Percentiles rank a stretch among this genome's conserved stretches.
These are phyloP conservation scores for Phalloptychus januarius DNA, from an alignment of 2,797 vertebrate genomes.

Conservation along the genomic window DNA sequence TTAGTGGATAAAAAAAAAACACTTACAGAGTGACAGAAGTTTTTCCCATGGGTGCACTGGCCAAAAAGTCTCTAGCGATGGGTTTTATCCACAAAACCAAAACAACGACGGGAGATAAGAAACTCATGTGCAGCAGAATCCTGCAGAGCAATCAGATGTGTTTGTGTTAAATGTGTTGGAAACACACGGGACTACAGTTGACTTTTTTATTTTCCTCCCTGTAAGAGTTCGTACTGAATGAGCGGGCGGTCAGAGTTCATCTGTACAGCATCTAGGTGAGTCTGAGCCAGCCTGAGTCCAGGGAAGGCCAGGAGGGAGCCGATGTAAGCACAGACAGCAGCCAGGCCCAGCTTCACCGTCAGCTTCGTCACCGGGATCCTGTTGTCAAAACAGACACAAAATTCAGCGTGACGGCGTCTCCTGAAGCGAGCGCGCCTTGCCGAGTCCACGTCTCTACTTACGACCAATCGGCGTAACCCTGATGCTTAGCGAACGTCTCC, in stretches of 20 bases:
- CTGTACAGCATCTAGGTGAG: constrained; percentile 89
- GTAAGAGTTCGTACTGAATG: constrained; percentile 81
- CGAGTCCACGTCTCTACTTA: constrained; percentile 76
- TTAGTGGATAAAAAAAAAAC: neutral
- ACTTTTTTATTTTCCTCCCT: too few species aligned
- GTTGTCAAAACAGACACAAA: constrained; percentile 21
- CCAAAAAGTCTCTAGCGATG: constrained; percentile 90
- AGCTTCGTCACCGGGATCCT: constrained; percentile 90
- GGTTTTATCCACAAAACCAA: constrained; percentile 92
- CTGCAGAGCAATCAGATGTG: constrained; percentile 66
- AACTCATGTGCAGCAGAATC: constrained; percentile 88
- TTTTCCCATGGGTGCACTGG: constrained; percentile 85
- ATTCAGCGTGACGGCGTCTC: neutral
- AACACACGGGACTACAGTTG: neutral
- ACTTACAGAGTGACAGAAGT: constrained; percentile 86
- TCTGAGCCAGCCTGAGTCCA: constrained; percentile 93
- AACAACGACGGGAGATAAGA: constrained; percentile 89
- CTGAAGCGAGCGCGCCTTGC: neutral
- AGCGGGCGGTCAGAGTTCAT: constrained; percentile 84
- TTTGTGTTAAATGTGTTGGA: neutral
- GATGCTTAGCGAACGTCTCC: constrained; percentile 85
- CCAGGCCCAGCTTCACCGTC: constrained; percentile 86
- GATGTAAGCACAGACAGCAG: constrained; percentile 86
- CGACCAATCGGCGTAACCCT: constrained; percentile 89
- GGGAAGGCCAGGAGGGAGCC: constrained; percentile 93